Percentiles rank a stretch among this genome's conserved stretches.
phyloP scores from a whole-genome alignment of 2,113 vertebrate genomes.

The Thunnus thynnus region DNA sequence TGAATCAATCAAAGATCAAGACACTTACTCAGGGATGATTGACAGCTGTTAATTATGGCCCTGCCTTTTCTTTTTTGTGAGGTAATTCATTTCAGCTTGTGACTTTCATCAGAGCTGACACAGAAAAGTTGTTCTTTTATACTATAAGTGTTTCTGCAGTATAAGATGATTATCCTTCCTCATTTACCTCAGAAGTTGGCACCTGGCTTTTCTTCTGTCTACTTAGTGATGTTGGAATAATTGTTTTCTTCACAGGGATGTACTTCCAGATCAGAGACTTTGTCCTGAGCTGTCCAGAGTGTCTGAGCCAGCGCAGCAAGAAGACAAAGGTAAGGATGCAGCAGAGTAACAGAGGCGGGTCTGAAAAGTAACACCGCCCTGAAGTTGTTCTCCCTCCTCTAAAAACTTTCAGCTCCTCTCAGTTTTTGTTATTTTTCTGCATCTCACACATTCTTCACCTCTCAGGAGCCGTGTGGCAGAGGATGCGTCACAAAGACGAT shows the following conservation, averaged over 20 bases:
- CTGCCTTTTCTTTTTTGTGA: neutral
- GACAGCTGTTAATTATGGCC: neutral
- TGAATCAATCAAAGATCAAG: conserved; percentile 8
- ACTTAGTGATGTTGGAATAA: conserved; percentile 8
- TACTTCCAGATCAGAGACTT: conserved; percentile 86
- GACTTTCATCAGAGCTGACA: neutral
- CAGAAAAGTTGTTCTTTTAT: too few species aligned
- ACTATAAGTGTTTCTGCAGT: neutral
- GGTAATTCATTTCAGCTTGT: neutral
- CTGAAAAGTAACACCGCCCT: neutral
- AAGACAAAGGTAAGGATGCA: conserved; percentile 72
- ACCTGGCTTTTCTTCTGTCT: neutral
- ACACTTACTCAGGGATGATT: neutral
- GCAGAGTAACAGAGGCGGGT: neutral
- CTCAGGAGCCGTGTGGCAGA: conserved; percentile 59
- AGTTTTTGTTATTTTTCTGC: conserved; percentile 2
- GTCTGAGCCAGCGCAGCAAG: conserved; percentile 69
- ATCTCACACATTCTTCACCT: conserved; percentile 36
- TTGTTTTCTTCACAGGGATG: conserved; percentile 81
- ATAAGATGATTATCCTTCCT: neutral
- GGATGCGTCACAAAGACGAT: conserved; percentile 82
- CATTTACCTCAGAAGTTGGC: neutral
- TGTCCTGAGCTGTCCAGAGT: conserved; percentile 84
- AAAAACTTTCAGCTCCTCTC: neutral
- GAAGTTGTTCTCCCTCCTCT: neutral